These are phyloP conservation scores for Chrosomus eos DNA, from an alignment of 2,797 vertebrate species.

Conservation along the genomic window DNA sequence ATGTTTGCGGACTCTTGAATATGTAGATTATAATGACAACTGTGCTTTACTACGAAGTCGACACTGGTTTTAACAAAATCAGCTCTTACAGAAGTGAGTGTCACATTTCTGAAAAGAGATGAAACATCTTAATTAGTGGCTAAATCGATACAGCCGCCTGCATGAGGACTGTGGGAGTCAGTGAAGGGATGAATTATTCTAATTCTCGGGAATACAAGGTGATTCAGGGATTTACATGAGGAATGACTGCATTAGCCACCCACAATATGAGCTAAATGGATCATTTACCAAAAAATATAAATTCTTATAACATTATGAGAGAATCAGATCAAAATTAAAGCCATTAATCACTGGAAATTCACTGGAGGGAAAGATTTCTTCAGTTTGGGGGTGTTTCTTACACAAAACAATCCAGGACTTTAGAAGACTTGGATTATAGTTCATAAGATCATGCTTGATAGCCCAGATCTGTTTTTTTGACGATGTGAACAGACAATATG, in stretches of 20 bases:
- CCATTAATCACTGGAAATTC: not conserved
- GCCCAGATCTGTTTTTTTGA: not conserved
- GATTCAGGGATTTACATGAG: conserved; percentile 4
- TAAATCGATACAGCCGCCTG: not conserved
- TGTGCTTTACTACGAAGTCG: not conserved
- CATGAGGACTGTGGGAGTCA: not conserved
- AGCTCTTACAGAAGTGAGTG: not conserved
- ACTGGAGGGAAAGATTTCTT: not conserved
- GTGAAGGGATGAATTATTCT: conserved; percentile 9
- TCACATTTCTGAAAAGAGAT: conserved; percentile 30
- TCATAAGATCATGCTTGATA: not conserved
- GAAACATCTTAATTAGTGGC: conserved; percentile 27
- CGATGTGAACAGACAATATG: not conserved
- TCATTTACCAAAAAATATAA: not conserved
- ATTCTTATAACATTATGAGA: conserved; percentile 17
- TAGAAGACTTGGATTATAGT: not conserved
- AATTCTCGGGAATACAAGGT: conserved; percentile 1
- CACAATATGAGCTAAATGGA: conserved; percentile 9
- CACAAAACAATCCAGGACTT: not conserved
- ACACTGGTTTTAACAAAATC: not conserved
- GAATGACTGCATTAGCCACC: conserved; percentile 1
- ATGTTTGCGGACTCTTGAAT: not conserved
- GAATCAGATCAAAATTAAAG: not conserved
- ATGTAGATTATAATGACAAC: not conserved
- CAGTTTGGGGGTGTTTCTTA: not conserved